Evolutionary conservation across 2,888 invertebrate species (phyloP).

Genomic region (Perizoma affinitatum): DNA sequence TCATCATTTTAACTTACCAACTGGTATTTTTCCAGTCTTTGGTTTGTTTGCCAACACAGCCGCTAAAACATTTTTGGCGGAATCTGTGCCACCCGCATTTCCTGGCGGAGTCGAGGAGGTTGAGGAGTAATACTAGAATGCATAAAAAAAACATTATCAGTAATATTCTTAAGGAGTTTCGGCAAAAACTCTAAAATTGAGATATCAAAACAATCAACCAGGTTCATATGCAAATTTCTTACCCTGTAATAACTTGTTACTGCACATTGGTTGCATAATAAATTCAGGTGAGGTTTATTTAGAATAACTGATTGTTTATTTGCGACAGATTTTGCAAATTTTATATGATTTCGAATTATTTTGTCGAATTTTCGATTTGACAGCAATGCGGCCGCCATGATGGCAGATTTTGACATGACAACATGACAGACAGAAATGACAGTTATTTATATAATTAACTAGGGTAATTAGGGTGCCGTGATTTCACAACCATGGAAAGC

Average conservation of each 20-base stretch:
- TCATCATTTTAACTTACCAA: conserved; percentile 62
- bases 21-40: conserved; percentile 78
- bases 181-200: conserved; percentile 4
- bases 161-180: conserved; percentile 1
- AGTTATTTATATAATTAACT: too few species aligned
- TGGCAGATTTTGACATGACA: conserved; percentile 41
- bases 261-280: conserved; percentile 66
- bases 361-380: conserved; percentile 68
- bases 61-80: conserved; percentile 80
- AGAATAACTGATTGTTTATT: conserved; percentile 53
- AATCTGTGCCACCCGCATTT: conserved; percentile 56
- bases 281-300: conserved; percentile 63
- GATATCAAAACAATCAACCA: conserved; percentile 10
- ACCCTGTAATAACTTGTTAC: conserved; percentile 69
- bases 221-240: conserved; percentile 27
- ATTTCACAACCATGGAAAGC: too few species aligned
- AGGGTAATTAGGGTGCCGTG: too few species aligned
- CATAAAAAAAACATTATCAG: conserved; percentile 1
- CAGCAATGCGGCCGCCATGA: conserved; percentile 76
- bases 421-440: not conserved
- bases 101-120: conserved; percentile 43
- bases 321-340: conserved; percentile 57
- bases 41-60: conserved; percentile 79
- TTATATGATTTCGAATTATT: conserved; percentile 65
- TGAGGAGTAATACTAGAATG: conserved; percentile 65